phyloP scores from a whole-genome alignment of 2,797 vertebrate genomes.

The Chlorospingus flavigularis region DNA sequence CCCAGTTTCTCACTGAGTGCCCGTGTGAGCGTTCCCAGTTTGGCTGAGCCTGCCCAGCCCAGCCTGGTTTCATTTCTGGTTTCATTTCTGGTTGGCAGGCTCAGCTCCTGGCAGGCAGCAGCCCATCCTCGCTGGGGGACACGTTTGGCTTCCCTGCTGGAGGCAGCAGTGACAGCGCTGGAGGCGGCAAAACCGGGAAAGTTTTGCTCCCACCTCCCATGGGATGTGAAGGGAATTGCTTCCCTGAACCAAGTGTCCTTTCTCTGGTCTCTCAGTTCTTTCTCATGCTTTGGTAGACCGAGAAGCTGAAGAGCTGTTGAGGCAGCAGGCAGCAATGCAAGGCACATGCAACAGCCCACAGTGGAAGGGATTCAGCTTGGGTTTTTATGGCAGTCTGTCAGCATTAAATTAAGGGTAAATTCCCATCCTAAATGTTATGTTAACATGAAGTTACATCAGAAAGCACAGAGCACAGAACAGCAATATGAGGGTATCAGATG shows the following conservation, averaged over 20 bases:
- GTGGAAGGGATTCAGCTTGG: background rate
- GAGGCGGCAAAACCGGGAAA: background rate
- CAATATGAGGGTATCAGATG: constrained; percentile 25
- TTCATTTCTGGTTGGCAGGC: background rate
- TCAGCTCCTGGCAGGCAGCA: background rate
- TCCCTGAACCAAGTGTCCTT: background rate
- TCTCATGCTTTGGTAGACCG: background rate
- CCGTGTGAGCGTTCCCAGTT: background rate
- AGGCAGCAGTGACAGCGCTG: background rate
- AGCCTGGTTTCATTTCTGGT: background rate
- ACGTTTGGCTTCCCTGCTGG: background rate
- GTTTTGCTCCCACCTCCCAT: background rate
- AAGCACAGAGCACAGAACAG: constrained; percentile 17
- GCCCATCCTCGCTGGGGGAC: background rate
- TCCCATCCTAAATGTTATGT: constrained; percentile 21
- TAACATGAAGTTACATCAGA: constrained; percentile 24
- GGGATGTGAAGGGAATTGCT: background rate
- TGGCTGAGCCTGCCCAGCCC: background rate
- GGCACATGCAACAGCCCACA: background rate
- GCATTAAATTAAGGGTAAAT: constrained; percentile 44
- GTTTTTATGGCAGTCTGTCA: background rate
- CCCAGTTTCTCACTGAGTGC: background rate
- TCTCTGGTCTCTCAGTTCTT: background rate
- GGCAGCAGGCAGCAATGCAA: background rate
- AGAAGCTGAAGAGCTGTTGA: background rate